A percentile compares a stretch with the other conserved stretches of the same genome.
These are phyloP conservation scores for Adela reaumurella DNA, from an alignment of 2,888 invertebrate genomes.

Conservation along the genomic window DNA sequence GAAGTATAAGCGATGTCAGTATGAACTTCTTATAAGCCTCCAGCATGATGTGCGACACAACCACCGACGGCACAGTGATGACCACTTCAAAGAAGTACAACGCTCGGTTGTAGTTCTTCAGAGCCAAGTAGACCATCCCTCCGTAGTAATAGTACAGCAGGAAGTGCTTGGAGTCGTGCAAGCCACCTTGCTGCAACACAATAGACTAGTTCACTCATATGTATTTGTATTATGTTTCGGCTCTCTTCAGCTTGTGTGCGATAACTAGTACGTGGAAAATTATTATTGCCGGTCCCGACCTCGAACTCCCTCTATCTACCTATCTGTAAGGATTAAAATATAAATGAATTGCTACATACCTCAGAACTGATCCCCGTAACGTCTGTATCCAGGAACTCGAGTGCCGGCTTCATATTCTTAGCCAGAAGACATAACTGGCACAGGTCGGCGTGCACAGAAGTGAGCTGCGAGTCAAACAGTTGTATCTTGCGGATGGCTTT, in stretches of 20 bases:
- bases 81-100: conserved; percentile 95
- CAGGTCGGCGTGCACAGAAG: conserved; percentile 90
- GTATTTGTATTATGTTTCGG: too few relatives aligned
- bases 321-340: too few relatives aligned
- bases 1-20: conserved; percentile 83
- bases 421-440: conserved; percentile 88
- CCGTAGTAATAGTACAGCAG: conserved; percentile 95
- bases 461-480: conserved; percentile 82
- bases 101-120: conserved; percentile 90
- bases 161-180: conserved; percentile 86
- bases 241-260: too few relatives aligned
- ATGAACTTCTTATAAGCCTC: conserved; percentile 97
- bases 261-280: too few relatives aligned
- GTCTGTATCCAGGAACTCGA: conserved; percentile 85
- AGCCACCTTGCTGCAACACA: conserved; percentile 62
- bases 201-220: too few relatives aligned
- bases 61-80: conserved; percentile 90
- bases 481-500: conserved; percentile 87
- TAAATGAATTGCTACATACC: too few relatives aligned
- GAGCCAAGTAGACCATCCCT: conserved; percentile 93
- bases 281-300: too few relatives aligned
- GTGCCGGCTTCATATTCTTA: conserved; percentile 88
- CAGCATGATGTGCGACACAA: conserved; percentile 94
- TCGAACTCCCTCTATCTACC: too few relatives aligned
- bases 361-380: conserved; percentile 88